Evolutionary conservation across 2,113 vertebrate species (phyloP).

Genomic region (Podiceps cristatus): DNA sequence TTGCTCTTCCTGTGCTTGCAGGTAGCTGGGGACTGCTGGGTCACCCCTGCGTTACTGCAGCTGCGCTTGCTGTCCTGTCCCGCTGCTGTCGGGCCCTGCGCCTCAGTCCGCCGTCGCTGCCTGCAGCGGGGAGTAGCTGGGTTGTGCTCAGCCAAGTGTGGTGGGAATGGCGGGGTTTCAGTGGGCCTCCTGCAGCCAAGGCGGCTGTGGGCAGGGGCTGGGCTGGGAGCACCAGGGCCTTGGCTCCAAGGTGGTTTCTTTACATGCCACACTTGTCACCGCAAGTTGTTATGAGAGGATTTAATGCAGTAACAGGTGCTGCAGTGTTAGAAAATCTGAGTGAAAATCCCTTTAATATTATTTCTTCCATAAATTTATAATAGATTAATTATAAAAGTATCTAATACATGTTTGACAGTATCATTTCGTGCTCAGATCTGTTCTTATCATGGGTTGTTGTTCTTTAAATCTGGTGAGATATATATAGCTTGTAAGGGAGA

Average conservation of each 20-base stretch:
- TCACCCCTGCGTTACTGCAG: not conserved
- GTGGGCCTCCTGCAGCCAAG: accelerated
- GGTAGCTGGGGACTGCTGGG: not conserved
- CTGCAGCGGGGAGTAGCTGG: accelerated
- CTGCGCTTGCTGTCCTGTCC: not conserved
- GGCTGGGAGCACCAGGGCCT: not conserved
- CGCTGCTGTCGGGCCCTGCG: accelerated
- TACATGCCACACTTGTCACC: not conserved
- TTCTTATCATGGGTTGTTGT: accelerated
- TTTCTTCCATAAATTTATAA: not conserved
- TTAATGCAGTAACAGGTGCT: not conserved
- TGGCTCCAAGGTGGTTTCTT: accelerated
- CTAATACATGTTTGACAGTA: not conserved
- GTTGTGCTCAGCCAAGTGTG: accelerated
- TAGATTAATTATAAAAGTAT: not conserved
- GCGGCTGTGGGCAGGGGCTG: not conserved
- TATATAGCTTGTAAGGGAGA: not conserved
- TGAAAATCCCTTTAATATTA: not conserved
- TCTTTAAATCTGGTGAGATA: not conserved
- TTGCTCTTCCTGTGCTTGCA: accelerated
- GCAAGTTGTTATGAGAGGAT: not conserved
- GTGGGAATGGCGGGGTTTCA: accelerated
- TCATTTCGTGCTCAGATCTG: not conserved
- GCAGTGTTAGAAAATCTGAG: not conserved
- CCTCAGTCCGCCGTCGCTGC: accelerated